Conservation (phyloP, 2,888 invertebrate species). For the Melanostoma scalare region DNA sequence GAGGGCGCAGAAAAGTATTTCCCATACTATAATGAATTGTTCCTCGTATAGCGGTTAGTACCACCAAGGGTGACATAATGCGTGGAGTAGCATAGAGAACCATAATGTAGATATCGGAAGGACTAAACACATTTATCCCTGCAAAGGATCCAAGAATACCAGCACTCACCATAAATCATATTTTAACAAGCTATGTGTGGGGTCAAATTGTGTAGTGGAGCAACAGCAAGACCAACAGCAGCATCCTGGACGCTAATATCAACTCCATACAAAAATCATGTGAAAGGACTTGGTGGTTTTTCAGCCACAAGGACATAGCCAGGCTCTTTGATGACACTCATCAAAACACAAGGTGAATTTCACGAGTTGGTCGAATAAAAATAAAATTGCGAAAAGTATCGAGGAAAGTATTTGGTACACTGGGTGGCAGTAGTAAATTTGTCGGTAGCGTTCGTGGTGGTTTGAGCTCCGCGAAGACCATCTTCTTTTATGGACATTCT, state of each 20-base stretch:
- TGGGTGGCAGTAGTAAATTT: too few species aligned
- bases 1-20: constrained; percentile 44
- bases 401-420: too few species aligned
- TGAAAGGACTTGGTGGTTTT: constrained; percentile 53
- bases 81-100: constrained; percentile 32
- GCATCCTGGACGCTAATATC: constrained; percentile 44
- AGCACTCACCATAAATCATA: constrained; percentile 65
- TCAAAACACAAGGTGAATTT: constrained; percentile 22
- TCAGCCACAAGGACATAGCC: constrained; percentile 48
- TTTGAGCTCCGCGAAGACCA: too few species aligned
- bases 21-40: constrained; percentile 32
- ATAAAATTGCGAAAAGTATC: too few species aligned
- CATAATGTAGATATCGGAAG: constrained; percentile 55
- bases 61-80: constrained; percentile 62
- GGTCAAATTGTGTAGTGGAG: constrained; percentile 46
- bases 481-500: too few species aligned
- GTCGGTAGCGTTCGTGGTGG: too few species aligned
- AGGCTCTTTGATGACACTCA: constrained; percentile 37
- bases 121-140: constrained; percentile 23
- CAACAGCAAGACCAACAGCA: constrained; percentile 40
- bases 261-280: constrained; percentile 43
- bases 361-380: background rate
- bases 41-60: constrained; percentile 55
- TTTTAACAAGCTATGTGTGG: constrained; percentile 57
- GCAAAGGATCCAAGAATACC: constrained; percentile 61